Evolutionary conservation across 1,140 invertebrate genomes (phyloP).

Genomic region (Araneus ventricosus): DNA sequence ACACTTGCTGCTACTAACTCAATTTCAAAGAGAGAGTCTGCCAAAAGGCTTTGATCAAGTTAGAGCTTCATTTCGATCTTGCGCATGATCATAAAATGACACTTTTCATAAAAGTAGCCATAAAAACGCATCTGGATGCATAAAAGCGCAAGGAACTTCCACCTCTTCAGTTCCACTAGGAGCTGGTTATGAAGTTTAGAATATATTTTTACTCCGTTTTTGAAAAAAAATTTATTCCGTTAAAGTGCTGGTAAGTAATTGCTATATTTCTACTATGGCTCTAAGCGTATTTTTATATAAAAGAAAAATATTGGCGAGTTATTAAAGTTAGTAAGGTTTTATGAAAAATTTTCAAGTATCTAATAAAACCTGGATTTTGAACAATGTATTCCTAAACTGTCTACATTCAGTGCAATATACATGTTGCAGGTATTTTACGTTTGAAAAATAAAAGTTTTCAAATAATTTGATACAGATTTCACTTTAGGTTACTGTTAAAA

Average conservation of each 20-base stretch:
- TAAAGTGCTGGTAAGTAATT: neutral
- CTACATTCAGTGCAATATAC: too few species aligned
- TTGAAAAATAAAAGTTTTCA: too few species aligned
- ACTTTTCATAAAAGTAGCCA: conserved; percentile 67
- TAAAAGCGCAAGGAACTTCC: neutral
- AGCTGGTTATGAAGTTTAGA: neutral
- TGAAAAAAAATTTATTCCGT: neutral
- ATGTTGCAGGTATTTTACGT: too few species aligned
- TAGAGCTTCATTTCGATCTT: conserved; percentile 49
- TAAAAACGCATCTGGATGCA: conserved; percentile 55
- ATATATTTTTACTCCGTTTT: neutral
- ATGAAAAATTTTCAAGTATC: too few species aligned
- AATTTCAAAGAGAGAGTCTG: conserved; percentile 41
- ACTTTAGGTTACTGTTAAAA: too few species aligned
- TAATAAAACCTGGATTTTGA: too few species aligned
- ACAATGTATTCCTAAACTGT: too few species aligned
- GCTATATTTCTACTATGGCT: neutral
- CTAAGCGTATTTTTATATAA: neutral
- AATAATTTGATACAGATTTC: too few species aligned
- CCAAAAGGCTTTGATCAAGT: conserved; percentile 52
- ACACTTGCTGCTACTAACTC: conserved; percentile 36
- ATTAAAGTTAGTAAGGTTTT: neutral
- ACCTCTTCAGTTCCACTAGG: neutral
- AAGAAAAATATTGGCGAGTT: neutral
- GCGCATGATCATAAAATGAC: conserved; percentile 63